phyloP scores from a whole-genome alignment of 2,888 invertebrate genomes.

The Lordiphosa fenestrarum region DNA sequence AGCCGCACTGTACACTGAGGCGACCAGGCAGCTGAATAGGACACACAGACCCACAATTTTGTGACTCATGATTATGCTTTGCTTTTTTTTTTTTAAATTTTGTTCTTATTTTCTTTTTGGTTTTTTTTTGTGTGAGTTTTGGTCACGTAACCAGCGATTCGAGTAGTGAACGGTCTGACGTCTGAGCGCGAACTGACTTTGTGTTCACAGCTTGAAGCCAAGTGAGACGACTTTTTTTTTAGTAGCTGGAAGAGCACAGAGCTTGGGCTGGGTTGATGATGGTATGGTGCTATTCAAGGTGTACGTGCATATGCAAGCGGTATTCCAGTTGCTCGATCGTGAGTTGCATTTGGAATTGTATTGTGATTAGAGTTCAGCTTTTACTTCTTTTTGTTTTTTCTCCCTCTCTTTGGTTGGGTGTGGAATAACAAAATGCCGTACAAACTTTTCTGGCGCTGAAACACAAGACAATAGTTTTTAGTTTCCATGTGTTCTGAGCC shows the following conservation, averaged over 20 bases:
- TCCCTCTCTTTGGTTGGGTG: background rate
- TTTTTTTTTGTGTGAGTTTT: constrained; percentile 10
- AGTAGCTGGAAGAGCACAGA: constrained; percentile 22
- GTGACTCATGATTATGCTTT: constrained; percentile 57
- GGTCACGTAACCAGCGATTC: constrained; percentile 22
- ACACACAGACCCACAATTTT: constrained; percentile 39
- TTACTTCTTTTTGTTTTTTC: background rate
- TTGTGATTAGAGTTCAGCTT: too few species aligned
- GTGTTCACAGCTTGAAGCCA: constrained; percentile 24
- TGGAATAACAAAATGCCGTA: too few species aligned
- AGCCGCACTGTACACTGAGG: constrained; percentile 51
- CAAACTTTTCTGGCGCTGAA: too few species aligned
- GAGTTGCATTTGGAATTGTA: background rate
- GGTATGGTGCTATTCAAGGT: background rate
- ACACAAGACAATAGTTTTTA: too few species aligned
- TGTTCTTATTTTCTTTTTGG: constrained; percentile 13
- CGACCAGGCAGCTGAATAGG: constrained; percentile 50
- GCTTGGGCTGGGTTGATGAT: constrained; percentile 26
- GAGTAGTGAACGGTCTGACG: constrained; percentile 48
- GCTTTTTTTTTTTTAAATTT: constrained; percentile 14
- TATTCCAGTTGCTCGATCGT: constrained; percentile 40
- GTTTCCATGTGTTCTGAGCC: too few species aligned
- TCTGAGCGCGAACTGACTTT: constrained; percentile 54
- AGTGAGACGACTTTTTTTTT: constrained; percentile 5
- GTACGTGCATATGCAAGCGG: constrained; percentile 5